Evolutionary conservation across 1,140 invertebrate species (phyloP).

Genomic region (Limonius californicus): DNA sequence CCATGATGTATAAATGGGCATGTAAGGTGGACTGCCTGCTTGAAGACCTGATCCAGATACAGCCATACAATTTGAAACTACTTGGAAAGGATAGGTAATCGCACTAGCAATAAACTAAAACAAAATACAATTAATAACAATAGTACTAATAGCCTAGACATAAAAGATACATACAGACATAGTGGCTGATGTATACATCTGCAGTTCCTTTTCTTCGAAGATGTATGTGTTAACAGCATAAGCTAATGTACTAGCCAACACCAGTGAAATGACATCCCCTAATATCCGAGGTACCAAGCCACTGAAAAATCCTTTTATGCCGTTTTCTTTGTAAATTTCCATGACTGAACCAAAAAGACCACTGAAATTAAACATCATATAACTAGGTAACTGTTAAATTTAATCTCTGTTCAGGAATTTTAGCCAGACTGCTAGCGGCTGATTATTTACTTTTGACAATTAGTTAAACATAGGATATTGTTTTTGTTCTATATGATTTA

Average conservation of each 20-base stretch:
- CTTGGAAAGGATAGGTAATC: constrained; percentile 79
- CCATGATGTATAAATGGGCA: constrained; percentile 78
- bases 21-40: constrained; percentile 72
- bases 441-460: no score
- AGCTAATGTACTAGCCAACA: constrained; percentile 67
- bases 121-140: not conserved
- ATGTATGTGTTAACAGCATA: constrained; percentile 77
- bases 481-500: no score
- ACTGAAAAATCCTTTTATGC: constrained; percentile 78
- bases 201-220: constrained; percentile 68
- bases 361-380: constrained; percentile 47
- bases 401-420: no score
- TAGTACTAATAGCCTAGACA: no score
- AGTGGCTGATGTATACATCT: constrained; percentile 56
- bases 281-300: constrained; percentile 78
- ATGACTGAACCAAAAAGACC: constrained; percentile 66
- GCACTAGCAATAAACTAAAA: constrained; percentile 69
- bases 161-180: constrained; percentile 51
- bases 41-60: constrained; percentile 71
- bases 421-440: no score
- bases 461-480: no score
- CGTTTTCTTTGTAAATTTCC: constrained; percentile 79
- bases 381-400: not conserved
- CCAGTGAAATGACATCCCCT: constrained; percentile 69
- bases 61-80: constrained; percentile 84